phyloP scores from a whole-genome alignment of 1,140 invertebrate genomes.

The Laodelphax striatellus region DNA sequence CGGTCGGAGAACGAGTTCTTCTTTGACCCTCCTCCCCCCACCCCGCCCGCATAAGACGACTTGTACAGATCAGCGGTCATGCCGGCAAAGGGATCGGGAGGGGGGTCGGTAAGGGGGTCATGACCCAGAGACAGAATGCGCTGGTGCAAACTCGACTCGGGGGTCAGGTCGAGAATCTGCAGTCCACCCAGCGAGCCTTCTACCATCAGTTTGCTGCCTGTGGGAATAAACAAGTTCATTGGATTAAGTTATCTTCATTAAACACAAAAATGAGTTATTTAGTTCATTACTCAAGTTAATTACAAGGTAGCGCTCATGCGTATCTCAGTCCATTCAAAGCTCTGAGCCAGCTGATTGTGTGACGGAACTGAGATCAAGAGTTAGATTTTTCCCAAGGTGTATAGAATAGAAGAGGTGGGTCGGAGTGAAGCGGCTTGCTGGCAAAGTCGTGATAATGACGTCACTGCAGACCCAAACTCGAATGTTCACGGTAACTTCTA shows the following conservation, averaged over 20 bases:
- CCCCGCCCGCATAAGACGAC: constrained; percentile 21
- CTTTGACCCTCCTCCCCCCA: constrained; percentile 19
- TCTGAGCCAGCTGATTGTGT: too few species aligned
- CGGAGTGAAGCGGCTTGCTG: too few species aligned
- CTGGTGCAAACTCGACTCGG: constrained; percentile 70
- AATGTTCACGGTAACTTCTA: too few species aligned
- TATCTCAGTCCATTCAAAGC: too few species aligned
- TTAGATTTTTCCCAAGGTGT: too few species aligned
- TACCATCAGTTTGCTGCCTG: constrained; percentile 44
- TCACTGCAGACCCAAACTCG: too few species aligned
- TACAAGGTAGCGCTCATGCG: too few species aligned
- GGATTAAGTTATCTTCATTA: too few species aligned
- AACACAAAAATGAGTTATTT: neutral
- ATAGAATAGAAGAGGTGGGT: too few species aligned
- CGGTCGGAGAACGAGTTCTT: constrained; percentile 30
- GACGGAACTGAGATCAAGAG: too few species aligned
- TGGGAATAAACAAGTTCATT: too few species aligned
- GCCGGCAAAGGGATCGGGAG: constrained; percentile 25
- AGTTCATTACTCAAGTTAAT: neutral
- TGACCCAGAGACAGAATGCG: constrained; percentile 75
- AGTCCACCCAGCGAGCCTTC: constrained; percentile 81
- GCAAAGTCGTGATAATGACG: too few species aligned
- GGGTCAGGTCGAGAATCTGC: constrained; percentile 80
- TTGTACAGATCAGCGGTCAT: constrained; percentile 35
- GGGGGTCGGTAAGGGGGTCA: constrained; percentile 45